A percentile compares a stretch with the other conserved stretches of the same genome.
These are phyloP conservation scores for Willisornis vidua DNA, from an alignment of 2,113 vertebrate genomes.

Conservation along the genomic window DNA sequence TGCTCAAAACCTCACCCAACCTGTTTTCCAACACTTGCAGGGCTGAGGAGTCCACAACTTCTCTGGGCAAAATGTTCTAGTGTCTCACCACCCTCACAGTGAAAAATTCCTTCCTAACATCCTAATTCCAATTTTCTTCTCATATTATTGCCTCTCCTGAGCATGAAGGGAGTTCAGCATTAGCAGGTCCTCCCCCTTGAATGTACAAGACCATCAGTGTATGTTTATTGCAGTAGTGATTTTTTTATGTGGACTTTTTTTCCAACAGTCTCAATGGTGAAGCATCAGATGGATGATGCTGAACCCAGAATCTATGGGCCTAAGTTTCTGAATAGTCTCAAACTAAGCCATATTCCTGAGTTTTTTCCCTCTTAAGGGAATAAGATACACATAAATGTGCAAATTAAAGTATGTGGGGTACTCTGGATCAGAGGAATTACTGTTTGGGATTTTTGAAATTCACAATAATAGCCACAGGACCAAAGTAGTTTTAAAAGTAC, in stretches of 20 bases:
- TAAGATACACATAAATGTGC: neutral
- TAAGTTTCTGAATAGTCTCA: neutral
- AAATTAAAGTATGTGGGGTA: neutral
- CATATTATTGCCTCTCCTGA: neutral
- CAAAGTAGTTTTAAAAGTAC: neutral
- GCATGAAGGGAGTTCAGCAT: neutral
- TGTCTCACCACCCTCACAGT: neutral
- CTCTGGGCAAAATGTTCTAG: neutral
- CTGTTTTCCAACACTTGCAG: neutral
- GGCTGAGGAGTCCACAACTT: neutral
- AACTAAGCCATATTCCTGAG: neutral
- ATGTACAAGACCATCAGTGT: neutral
- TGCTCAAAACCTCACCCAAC: neutral
- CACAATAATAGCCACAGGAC: neutral
- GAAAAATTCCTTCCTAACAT: neutral
- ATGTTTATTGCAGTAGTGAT: neutral
- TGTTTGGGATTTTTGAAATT: slow-evolving; percentile 10
- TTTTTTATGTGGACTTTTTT: neutral
- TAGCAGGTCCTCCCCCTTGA: neutral
- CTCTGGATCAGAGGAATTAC: neutral
- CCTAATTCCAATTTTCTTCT: neutral
- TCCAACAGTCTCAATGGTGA: neutral
- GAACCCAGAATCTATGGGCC: neutral
- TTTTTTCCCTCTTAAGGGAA: neutral
- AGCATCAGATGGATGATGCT: neutral